Conservation (phyloP, 2,113 vertebrate species). For the Caracal caracal region DNA sequence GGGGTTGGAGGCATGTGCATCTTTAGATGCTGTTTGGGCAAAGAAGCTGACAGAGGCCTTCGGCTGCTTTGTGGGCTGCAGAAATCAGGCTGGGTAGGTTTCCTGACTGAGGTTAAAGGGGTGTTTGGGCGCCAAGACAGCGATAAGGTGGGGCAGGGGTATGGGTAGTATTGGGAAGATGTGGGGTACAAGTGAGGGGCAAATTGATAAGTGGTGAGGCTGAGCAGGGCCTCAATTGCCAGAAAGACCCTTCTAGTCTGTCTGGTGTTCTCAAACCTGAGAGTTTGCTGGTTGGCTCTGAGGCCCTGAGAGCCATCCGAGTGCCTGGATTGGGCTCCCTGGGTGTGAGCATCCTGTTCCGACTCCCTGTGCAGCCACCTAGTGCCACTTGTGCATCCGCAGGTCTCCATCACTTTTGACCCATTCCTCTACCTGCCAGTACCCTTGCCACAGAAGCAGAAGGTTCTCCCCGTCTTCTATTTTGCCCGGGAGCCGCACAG, state of each 20-base stretch:
- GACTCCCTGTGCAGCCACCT: not conserved
- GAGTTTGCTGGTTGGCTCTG: not conserved
- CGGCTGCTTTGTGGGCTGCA: not conserved
- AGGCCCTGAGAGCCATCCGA: not conserved
- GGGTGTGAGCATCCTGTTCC: rapidly evolving
- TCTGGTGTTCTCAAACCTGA: not conserved
- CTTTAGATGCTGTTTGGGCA: not conserved
- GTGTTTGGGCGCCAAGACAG: not conserved
- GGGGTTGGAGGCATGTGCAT: not conserved
- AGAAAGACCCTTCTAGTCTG: not conserved
- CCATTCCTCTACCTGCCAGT: slow-evolving; percentile 98
- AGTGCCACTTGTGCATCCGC: slow-evolving; percentile 25
- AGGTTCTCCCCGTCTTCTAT: slow-evolving; percentile 96
- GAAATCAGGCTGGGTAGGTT: not conserved
- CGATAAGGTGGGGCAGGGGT: not conserved
- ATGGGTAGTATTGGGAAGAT: not conserved
- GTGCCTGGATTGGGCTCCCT: not conserved
- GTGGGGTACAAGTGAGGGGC: not conserved
- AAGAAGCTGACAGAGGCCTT: not conserved
- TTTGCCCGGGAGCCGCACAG: slow-evolving; percentile 98
- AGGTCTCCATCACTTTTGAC: slow-evolving; percentile 99
- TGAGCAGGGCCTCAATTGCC: not conserved
- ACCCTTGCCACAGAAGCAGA: slow-evolving; percentile 97
- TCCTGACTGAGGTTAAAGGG: not conserved
- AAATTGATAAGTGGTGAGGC: not conserved